Percentiles rank a stretch among this genome's conserved stretches.
Conservation (phyloP, 37 sponge, comb jelly and placozoan genomes). For the Aphrocallistes beatrix region DNA sequence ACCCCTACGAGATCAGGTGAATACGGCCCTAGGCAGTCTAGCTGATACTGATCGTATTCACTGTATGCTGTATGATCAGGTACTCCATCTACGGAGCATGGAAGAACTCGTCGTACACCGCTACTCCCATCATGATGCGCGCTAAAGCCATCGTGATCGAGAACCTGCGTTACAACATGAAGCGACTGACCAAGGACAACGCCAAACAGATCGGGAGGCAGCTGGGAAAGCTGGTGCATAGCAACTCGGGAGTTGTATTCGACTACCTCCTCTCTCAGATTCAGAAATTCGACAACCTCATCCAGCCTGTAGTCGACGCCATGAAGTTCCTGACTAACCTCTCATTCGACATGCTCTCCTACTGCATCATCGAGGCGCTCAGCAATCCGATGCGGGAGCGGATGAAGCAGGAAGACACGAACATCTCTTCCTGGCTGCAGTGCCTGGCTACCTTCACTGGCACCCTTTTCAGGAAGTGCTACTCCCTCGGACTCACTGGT, state of each 20-base stretch:
- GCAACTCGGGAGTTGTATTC: conserved; percentile 85
- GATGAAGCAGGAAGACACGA: conserved; percentile 89
- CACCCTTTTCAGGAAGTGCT: conserved; percentile 87
- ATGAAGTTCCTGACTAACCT: conserved; percentile 85
- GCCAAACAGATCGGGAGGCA: conserved; percentile 90
- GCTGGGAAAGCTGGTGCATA: conserved; percentile 90
- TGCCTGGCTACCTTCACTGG: conserved; percentile 85
- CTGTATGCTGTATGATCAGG: conserved; percentile 23
- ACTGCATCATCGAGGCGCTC: conserved; percentile 92
- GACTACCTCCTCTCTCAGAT: conserved; percentile 91
- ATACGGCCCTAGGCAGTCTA: too few species aligned
- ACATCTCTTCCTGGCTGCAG: conserved; percentile 88
- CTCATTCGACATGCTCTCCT: conserved; percentile 72
- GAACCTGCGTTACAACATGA: conserved; percentile 72
- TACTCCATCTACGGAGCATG: conserved; percentile 84
- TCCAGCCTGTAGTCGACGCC: conserved; percentile 84
- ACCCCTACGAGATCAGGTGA: conserved; percentile 73
- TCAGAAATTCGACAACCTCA: conserved; percentile 88
- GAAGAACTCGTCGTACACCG: conserved; percentile 74
- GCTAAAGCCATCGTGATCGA: conserved; percentile 54
- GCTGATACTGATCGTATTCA: neutral
- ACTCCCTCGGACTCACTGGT: conserved; percentile 1
- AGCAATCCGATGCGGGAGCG: conserved; percentile 80
- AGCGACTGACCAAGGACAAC: conserved; percentile 94
- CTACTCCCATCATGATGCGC: conserved; percentile 51